Evolutionary conservation across 2,797 vertebrate species (phyloP).

Genomic region (Microchirus variegatus): DNA sequence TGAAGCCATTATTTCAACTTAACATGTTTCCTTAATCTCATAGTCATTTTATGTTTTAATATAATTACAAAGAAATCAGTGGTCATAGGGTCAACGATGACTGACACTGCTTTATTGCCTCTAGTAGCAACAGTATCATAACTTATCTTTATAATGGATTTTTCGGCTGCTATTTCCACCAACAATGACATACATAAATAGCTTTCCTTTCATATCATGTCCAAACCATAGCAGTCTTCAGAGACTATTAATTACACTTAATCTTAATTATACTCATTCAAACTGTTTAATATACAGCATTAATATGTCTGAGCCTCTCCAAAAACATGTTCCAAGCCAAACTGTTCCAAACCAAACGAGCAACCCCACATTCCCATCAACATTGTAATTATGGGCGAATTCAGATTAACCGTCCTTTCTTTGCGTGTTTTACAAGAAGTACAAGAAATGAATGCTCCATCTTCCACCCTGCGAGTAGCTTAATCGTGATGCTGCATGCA

Average conservation of each 20-base stretch:
- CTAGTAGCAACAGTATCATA: too few relatives aligned
- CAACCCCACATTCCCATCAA: conserved; percentile 40
- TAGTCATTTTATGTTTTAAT: too few relatives aligned
- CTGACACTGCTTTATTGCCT: too few relatives aligned
- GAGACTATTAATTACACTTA: conserved; percentile 15
- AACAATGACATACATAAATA: conserved; percentile 2
- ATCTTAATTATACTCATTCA: conserved; percentile 41
- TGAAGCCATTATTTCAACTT: too few relatives aligned
- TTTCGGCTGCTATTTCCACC: neutral
- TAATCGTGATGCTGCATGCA: conserved; percentile 21
- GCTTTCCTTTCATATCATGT: conserved; percentile 18
- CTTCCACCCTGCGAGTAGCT: conserved; percentile 8
- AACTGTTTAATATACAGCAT: conserved; percentile 24
- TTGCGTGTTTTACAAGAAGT: conserved; percentile 35
- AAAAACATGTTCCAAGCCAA: conserved; percentile 40
- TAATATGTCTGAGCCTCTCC: conserved; percentile 42
- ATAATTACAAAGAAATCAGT: too few relatives aligned
- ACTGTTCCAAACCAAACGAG: conserved; percentile 44
- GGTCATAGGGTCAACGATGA: too few relatives aligned
- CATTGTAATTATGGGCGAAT: conserved; percentile 43
- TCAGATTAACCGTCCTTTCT: conserved; percentile 64
- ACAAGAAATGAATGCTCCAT: conserved; percentile 30
- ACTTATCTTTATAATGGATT: neutral
- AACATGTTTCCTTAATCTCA: too few relatives aligned
- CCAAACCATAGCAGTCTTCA: neutral